These are phyloP conservation scores for Caenorhabditis drosophilae DNA, from an alignment of 2,888 invertebrate genomes.

Conservation along the genomic window DNA sequence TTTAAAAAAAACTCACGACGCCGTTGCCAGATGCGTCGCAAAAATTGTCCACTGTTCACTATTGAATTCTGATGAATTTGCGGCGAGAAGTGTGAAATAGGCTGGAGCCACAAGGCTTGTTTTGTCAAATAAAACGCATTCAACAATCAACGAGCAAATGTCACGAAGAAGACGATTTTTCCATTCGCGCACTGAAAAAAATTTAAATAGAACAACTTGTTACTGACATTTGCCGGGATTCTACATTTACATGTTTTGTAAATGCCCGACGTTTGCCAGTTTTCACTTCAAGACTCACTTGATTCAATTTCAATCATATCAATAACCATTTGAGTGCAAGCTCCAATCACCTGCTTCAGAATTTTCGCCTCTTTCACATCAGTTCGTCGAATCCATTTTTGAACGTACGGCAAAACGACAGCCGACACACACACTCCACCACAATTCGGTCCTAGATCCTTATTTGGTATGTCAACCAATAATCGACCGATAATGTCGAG, in stretches of 20 bases:
- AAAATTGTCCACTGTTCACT: slow-evolving; percentile 27
- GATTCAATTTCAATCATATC: slow-evolving; percentile 39
- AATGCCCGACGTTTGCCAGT: neutral
- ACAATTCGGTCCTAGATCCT: slow-evolving; percentile 79
- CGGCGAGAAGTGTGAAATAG: slow-evolving; percentile 28
- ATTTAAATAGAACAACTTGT: too few relatives aligned
- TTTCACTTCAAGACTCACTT: slow-evolving; percentile 17
- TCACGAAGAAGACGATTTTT: slow-evolving; percentile 46
- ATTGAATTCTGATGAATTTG: slow-evolving; percentile 11
- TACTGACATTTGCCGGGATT: neutral
- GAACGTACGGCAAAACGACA: slow-evolving; percentile 86
- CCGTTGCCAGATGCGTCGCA: slow-evolving; percentile 6
- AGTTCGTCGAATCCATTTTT: slow-evolving; percentile 84
- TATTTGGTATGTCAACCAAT: slow-evolving; percentile 35
- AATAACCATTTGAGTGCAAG: slow-evolving; percentile 48
- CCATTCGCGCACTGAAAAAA: slow-evolving; percentile 38
- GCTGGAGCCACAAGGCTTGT: slow-evolving; percentile 35
- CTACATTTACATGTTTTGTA: too few relatives aligned
- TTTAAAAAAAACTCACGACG: slow-evolving; percentile 14
- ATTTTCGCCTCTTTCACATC: slow-evolving; percentile 41
- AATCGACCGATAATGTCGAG: slow-evolving; percentile 45
- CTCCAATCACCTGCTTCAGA: slow-evolving; percentile 50
- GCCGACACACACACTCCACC: slow-evolving; percentile 91
- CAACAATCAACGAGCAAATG: slow-evolving; percentile 41
- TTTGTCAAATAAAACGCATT: slow-evolving; percentile 38